These are phyloP conservation scores for Drosophila prostipennis DNA, from an alignment of 2,888 invertebrate species.

Conservation along the genomic window DNA sequence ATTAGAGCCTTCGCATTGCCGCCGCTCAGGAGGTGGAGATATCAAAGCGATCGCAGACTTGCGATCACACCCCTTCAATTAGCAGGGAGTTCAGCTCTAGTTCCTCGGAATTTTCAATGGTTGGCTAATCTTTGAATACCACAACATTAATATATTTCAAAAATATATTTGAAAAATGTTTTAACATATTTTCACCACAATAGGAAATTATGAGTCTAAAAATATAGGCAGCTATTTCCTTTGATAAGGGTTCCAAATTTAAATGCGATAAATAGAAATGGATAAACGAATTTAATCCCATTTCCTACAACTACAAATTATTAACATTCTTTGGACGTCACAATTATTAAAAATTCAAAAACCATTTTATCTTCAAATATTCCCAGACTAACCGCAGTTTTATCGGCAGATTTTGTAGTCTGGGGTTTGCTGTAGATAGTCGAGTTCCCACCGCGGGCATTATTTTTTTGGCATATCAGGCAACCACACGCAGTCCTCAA, in stretches of 20 bases:
- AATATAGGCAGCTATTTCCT: not conserved
- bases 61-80: conserved; percentile 73
- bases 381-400: conserved; percentile 36
- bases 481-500: conserved; percentile 33
- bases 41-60: conserved; percentile 7
- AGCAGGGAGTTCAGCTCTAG: conserved; percentile 38
- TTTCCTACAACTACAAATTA: not conserved
- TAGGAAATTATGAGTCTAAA: no score
- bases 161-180: no score
- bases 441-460: conserved; percentile 16
- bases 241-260: not conserved
- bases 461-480: conserved; percentile 18
- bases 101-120: conserved; percentile 4
- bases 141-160: not conserved
- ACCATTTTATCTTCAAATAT: conserved; percentile 14
- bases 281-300: not conserved
- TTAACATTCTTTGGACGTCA: not conserved
- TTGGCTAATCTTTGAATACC: no score
- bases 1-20: conserved; percentile 33
- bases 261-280: not conserved
- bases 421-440: conserved; percentile 21
- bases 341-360: not conserved
- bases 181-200: no score
- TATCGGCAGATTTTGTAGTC: conserved; percentile 14
- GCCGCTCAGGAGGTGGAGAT: conserved; percentile 5